Evolutionary conservation across 1,140 invertebrate genomes (phyloP), one percentile per base, ranked within the genome.

Genomic region (Charaxes varanes): DNA sequence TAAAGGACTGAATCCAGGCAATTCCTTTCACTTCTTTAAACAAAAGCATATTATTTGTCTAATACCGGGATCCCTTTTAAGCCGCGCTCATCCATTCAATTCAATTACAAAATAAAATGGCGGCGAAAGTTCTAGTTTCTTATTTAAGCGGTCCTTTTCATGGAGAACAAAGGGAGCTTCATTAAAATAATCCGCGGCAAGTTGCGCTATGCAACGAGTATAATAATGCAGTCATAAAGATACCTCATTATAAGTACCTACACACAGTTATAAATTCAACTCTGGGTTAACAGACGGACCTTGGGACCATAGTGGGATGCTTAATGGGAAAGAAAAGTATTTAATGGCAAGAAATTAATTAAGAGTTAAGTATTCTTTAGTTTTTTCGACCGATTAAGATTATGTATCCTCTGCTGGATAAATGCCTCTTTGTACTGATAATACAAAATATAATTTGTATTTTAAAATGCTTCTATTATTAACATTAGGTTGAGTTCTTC

Each of bases 101-200:
- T 72, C 65, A 70, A 77, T 71, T 73, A 71, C 65, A 22, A 62
- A 71, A 63, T 58, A 65, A 71, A 77, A 73, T 59, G 65, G 50
- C 60, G 54, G 48, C 58, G 36, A 69, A 65, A 63, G 65, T 65
- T 71, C 65, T 49, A 76, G 59, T 76, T 72, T 72, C 62, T 69
- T 77, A 76, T 68, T 64, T 59, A 66, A 68, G 72, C 60, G 63
- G 62, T 61, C 64, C 64, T 65, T 65, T 56, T 49, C 41, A 41
- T 51, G 51, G 43, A 37, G 64, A 69, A 73, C 65, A 73, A 77
- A 70, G 67, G 43, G 44, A 42, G 60, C 56, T 67, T 73, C 69
- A 67, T 73, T 77, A 63, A 73, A 69, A 71, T 73, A 67, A 66
- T 69, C 60, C 56, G 30, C 35, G 53, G 52, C 41, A 60, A 52